phyloP scores from a whole-genome alignment of 2,113 vertebrate species.

The Rattus rattus region DNA sequence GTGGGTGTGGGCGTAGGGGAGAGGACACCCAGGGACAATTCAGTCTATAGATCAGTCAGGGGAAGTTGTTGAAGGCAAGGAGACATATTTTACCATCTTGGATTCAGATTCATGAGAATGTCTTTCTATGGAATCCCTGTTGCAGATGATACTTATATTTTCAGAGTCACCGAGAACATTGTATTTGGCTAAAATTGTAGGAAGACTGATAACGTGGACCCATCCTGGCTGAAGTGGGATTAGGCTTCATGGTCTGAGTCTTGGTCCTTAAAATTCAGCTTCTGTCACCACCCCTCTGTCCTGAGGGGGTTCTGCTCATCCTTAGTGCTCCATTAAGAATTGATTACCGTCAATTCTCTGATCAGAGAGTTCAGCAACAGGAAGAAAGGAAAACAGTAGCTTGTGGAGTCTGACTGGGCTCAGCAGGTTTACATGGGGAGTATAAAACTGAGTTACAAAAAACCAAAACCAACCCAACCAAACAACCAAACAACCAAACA shows the following conservation, averaged over 20 bases:
- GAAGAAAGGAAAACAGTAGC: not conserved
- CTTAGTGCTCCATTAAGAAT: too few relatives aligned
- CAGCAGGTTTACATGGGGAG: not conserved
- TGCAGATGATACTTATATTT: constrained; percentile 44
- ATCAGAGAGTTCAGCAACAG: not conserved
- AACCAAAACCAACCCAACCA: not conserved
- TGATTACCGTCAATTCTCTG: not conserved
- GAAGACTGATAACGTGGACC: not conserved
- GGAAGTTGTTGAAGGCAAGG: not conserved
- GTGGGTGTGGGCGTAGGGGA: not conserved
- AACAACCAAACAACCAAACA: not conserved
- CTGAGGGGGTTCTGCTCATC: not conserved
- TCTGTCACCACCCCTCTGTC: not conserved
- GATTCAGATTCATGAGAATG: not conserved
- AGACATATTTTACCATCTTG: not conserved
- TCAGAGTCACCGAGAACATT: not conserved
- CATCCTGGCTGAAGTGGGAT: too few relatives aligned
- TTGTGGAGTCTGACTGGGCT: not conserved
- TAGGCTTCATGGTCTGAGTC: not conserved
- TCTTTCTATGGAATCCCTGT: not conserved
- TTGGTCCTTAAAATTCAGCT: not conserved
- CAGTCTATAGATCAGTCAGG: not conserved
- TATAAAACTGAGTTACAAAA: not conserved
- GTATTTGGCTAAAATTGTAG: not conserved
- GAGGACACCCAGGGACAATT: not conserved